Base-by-base conservation (phyloP, 2,113 vertebrate genomes). In the Callaeas wilsoni region DNA sequence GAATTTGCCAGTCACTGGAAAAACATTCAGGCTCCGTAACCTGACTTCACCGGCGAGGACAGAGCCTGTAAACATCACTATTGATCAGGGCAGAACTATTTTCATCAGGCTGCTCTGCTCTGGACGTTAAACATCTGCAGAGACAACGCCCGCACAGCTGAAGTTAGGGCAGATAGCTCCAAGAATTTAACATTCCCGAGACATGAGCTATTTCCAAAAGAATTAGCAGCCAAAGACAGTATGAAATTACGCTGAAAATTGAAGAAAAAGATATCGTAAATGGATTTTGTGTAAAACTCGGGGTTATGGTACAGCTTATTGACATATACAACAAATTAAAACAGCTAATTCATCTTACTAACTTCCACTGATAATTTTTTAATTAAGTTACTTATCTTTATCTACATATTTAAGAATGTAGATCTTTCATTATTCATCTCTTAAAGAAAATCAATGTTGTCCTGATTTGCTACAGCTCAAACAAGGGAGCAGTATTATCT, bases 331-430 rank as follows among this genome's bases (percentile, higher is more conserved):
- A 74, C 74, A 86, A 92, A 93, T 92, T 96, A 79, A 93, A 94
- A 57, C 70, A 92, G 64, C 37, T 94, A 96, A 91, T 91, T 93
- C 70, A 69, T 94, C 96, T 93, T 87, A 60, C 76, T 90, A 78
- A 44, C 52, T 90, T 92, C 86, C 77, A 91, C 90, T 96, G 96
- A 97, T 96, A 96, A 92, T 96, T 94, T 96, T 97, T 96, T 95
- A 97, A 94, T 90, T 84, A 94, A 96, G 93, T 95, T 74, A 94
- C 94, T 95, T 93, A 88, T 96, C 96, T 97, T 97, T 96, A 95
- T 94, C 96, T 96, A 96, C 90, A 95, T 95, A 96, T 93, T 95
- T 96, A 94, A 91, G 92, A 92, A 96, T 78, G 84, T 82, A 90
- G 89, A 94, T 92, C 77, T 92, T 96, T 87, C 93, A 95, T 96